Evolutionary conservation across 2,888 invertebrate genomes (phyloP), one percentile per base, ranked within the genome.

Genomic region (Hirtodrosophila confusa): DNA sequence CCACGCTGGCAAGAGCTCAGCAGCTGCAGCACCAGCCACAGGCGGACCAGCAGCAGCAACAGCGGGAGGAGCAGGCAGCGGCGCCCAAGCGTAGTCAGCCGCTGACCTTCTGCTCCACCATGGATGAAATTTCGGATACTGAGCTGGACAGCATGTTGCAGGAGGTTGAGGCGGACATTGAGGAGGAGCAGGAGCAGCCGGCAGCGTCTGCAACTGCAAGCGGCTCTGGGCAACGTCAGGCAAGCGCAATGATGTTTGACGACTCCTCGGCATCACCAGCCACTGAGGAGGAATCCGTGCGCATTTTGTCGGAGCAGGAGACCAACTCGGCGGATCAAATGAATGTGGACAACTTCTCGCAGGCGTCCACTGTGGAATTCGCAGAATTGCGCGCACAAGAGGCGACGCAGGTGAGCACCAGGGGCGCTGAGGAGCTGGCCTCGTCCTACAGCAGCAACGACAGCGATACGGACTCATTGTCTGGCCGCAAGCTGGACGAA

Each of bases 41-140:
- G 41, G 33, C 45, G 10, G 44, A 56, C 8, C 41, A 48, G 27
- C 24, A 41, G 36, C 35, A 58, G 33, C 57, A 65, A 39, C 60
- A 67, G 51, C 48, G 5, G 27, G 27, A 27, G 49, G 44, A 29
- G 41, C 43, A 8, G 37, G 47, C 17, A 37, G 43, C 24, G 47
- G 47, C 44, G 27, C 54, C 61, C 0, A 70, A 58, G 5, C 71
- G 70, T 33, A 75, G 69, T 44, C 89, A 90, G 37, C 90, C 90
- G 0, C 48, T 91, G 4, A 91, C 91, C 23, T 92, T 92, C 65
- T 90, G 91, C 67, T 92, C 92, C 1, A 92, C 92, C 4, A 92
- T 92, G 92, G 92, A 92, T 60, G 92, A 92, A 58, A 92, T 92
- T 12, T 92, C 92, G 0, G 92, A 92, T 60, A 91, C 92, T 0